Percentiles rank a stretch among this genome's conserved stretches.
phyloP scores from a whole-genome alignment of 1,140 invertebrate genomes.

The Ruditapes philippinarum region DNA sequence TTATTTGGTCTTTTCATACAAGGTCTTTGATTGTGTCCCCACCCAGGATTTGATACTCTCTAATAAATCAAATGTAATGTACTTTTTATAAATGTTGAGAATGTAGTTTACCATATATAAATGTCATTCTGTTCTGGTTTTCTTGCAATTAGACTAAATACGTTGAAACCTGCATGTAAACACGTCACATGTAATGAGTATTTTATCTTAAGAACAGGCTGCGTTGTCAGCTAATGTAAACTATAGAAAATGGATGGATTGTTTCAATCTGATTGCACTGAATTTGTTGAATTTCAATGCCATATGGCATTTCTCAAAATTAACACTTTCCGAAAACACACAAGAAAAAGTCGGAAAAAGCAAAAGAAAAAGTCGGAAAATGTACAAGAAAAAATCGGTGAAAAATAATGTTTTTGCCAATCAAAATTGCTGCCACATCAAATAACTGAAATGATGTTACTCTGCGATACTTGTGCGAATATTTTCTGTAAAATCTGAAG shows the following conservation, averaged over 20 bases:
- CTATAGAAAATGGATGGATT: conserved; percentile 5
- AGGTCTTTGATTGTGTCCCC: no score
- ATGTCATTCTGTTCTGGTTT: not conserved
- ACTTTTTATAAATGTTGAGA: not conserved
- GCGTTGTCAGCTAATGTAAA: not conserved
- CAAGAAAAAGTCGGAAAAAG: not conserved
- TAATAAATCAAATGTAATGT: no score
- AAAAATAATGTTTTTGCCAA: conserved; percentile 22
- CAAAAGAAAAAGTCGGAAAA: no score
- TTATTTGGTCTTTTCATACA: no score
- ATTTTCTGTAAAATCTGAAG: no score
- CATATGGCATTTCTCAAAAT: conserved; percentile 23
- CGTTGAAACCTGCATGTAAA: conserved; percentile 5
- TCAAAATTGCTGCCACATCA: not conserved
- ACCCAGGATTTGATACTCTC: not conserved
- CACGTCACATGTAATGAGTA: not conserved
- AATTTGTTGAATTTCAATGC: not conserved
- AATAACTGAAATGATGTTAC: not conserved
- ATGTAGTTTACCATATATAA: not conserved
- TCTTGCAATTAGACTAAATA: not conserved
- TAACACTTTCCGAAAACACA: not conserved
- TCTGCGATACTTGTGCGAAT: not conserved
- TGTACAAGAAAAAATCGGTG: not conserved
- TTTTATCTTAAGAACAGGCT: not conserved
- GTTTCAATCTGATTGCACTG: not conserved